Percentiles rank a stretch among this genome's conserved stretches.
phyloP scores from a whole-genome alignment of 2,888 invertebrate species.

The Pseudococcus viburni region DNA sequence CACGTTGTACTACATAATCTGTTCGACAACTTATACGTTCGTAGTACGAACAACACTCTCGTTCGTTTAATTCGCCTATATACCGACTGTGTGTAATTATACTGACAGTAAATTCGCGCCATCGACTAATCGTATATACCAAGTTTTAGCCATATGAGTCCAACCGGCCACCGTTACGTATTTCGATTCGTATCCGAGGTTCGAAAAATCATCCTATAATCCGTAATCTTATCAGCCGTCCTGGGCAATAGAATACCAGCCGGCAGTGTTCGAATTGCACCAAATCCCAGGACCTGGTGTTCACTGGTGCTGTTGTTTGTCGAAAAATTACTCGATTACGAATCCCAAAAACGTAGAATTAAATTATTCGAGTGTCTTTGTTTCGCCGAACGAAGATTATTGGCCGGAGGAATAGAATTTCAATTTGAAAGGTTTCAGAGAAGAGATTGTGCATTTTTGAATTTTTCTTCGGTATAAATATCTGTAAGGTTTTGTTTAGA shows the following conservation, averaged over 20 bases:
- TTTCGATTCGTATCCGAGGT: background rate
- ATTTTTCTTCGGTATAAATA: no score
- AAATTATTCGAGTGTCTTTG: no score
- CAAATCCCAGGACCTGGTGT: background rate
- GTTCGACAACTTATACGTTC: constrained; percentile 13
- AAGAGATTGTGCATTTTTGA: no score
- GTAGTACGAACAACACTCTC: background rate
- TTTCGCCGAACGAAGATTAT: no score
- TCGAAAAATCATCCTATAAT: constrained; percentile 21
- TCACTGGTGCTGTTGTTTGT: no score
- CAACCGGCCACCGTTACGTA: no score
- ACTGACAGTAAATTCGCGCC: background rate
- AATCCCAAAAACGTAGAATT: no score
- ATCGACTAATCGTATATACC: constrained; percentile 19
- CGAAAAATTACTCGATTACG: no score
- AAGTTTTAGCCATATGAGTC: background rate
- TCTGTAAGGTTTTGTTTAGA: no score
- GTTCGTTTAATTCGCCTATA: background rate
- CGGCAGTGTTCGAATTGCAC: background rate
- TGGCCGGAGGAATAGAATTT: no score
- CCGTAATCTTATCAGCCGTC: constrained; percentile 5
- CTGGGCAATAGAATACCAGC: background rate
- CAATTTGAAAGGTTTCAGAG: no score
- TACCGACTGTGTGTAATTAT: background rate
- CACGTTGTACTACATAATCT: background rate